Base-by-base conservation (phyloP, 1,140 invertebrate genomes). In the Riptortus pedestris region DNA sequence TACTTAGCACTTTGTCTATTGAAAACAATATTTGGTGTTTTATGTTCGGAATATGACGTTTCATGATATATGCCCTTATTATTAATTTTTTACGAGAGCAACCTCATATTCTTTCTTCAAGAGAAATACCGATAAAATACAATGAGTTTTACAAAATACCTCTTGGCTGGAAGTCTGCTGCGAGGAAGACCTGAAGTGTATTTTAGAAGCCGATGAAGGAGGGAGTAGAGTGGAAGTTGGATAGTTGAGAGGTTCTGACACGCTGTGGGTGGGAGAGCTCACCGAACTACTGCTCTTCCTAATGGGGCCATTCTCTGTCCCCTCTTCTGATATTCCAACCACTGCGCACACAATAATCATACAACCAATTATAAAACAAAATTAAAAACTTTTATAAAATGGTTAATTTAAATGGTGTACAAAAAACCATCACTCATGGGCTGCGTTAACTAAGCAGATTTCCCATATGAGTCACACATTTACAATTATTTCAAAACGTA, bases 221-320 rank as follows among this genome's bases (percentile, higher is more conserved):
- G 61, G 61, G 5, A 52, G 61, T 16, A 51, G 45, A 7, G 43
- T 18, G 27, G 61, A 20, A n/a, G 45, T 51, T 2, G 29, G n/a
- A 38, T 33, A 60, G 9, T 18, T 38, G 7, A 43, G 20, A 14
- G 59, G 38, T 24, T 33, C 38, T 45, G 59, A 45, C 2, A 28
- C 51, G 33, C 62, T 64, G 14, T 51, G 62, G 14, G 26, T 45
- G 1, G 27, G 67, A 27, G 18, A 52, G 66, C 45, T 27, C 47
- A 62, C 61, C 3, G 51, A 55, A 26, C 51, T 55, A 24, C 51
- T 55, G 24, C 51, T 55, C 26, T 55, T 55, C 26, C 51, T 55
- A 12, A 55, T 24, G 20, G 22, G 2, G 26, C 22, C 12, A 5
- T 14, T 12, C 18, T 55, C 51, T 55, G 20, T 22, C 18, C 45